These are phyloP conservation scores for Phymorhynchus buccinoides DNA, from an alignment of 1,140 invertebrate species.

Conservation along the genomic window DNA sequence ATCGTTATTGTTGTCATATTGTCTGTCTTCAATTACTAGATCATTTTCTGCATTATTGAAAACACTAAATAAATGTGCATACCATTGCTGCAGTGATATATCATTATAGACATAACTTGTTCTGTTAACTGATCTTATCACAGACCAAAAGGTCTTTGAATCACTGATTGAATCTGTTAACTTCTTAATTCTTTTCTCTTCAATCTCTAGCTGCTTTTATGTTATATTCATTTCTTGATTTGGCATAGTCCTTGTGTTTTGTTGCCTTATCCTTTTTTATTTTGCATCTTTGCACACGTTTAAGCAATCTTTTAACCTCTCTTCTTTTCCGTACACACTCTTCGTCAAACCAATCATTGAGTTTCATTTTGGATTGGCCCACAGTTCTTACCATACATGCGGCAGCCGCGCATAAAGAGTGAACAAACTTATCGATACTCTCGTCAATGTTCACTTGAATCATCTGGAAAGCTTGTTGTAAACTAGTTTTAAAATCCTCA, in stretches of 20 bases:
- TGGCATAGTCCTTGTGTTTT: background rate
- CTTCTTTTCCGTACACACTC: background rate
- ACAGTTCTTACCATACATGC: too few relatives aligned
- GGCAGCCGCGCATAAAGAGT: too few relatives aligned
- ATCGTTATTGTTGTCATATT: background rate
- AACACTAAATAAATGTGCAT: background rate
- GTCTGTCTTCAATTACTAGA: background rate
- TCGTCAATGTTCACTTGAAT: too few relatives aligned
- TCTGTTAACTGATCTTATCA: background rate
- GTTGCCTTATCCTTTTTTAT: background rate
- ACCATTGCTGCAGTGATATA: background rate
- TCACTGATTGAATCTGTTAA: background rate
- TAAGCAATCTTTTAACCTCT: too few relatives aligned
- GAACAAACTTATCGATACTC: too few relatives aligned
- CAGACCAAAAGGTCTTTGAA: background rate
- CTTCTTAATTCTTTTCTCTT: background rate
- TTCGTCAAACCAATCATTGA: background rate
- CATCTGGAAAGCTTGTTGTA: too few relatives aligned
- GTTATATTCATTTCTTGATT: background rate
- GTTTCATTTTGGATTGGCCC: too few relatives aligned
- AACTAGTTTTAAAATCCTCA: too few relatives aligned
- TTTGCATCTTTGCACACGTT: background rate
- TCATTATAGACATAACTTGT: background rate
- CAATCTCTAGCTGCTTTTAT: background rate
- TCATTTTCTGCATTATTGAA: background rate